Base-by-base conservation (phyloP, 1,140 invertebrate genomes). In the Drosophila rufa region DNA sequence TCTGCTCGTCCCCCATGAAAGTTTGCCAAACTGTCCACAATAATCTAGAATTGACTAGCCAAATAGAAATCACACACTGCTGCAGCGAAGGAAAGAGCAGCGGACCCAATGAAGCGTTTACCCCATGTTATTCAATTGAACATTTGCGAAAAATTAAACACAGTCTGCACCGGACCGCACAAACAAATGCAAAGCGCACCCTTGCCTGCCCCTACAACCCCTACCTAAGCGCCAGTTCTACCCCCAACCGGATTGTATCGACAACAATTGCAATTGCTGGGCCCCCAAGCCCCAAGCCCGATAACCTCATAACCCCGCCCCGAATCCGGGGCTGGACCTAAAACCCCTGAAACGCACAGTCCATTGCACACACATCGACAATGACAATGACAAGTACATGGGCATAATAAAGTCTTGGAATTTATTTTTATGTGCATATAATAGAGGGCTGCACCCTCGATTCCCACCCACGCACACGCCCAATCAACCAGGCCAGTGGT, bases 371-470 rank as follows among this genome's bases (percentile, higher is more conserved):
- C 76, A 89, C 70, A 86, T 81, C 67, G 68, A 74, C 67, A 80
- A 77, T 59, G 40, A 71, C 66, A 75, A 75, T 74, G 77, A 79
- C 84, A 89, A 90, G 84, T 79, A 89, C 85, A 90, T 89, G 86
- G 85, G 78, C 78, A 90, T 90, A 89, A 89, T 89, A 89, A 89
- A 90, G 82, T 90, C 85, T 91, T 85, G 78, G 81, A 90, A 91
- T 90, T 90, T 90, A 90, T 91, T 90, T 90, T 90, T 90, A 90
- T 90, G 85, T 80, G 75, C 85, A 82, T 82, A 90, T 90, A 91
- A 90, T 90, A 51, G 86, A 85, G 85, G 85, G 64, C 69, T 79
- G 78, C 50, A 46, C 43, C 71, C 74, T 55, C 79, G 25, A 25
- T 15, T 43, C 22, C 38, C 17, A 33, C 30, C 48, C 60, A 45